phyloP scores from a whole-genome alignment of 2,113 vertebrate species.

The Sardina pilchardus region DNA sequence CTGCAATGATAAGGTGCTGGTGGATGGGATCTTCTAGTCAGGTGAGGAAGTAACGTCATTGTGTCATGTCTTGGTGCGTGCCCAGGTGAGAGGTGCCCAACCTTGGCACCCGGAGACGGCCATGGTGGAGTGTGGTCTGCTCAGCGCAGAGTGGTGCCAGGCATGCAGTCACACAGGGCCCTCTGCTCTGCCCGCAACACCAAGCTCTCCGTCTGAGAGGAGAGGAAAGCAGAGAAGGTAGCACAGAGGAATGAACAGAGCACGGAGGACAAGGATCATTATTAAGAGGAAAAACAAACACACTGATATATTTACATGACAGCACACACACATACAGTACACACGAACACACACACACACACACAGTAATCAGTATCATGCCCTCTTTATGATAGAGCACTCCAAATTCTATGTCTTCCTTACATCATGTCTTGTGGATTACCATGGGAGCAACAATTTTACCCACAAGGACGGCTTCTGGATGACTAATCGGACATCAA shows the following conservation, averaged over 20 bases:
- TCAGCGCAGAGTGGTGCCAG: conserved; percentile 75
- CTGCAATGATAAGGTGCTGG: background rate
- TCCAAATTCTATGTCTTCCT: background rate
- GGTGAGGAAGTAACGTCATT: conserved; percentile 13
- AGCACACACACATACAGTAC: background rate
- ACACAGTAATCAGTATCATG: too few species aligned
- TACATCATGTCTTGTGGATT: background rate
- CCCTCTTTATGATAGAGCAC: too few species aligned
- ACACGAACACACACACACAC: background rate
- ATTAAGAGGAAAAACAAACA: background rate
- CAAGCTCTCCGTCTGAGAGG: conserved; percentile 85
- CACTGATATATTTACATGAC: background rate
- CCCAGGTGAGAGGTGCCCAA: background rate
- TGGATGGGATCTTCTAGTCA: background rate
- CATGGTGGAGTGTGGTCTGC: background rate
- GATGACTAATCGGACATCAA: too few species aligned
- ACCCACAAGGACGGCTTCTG: too few species aligned
- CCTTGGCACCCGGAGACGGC: background rate
- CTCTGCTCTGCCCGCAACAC: conserved; percentile 87
- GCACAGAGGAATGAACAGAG: background rate
- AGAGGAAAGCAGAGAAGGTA: background rate
- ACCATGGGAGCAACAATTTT: too few species aligned
- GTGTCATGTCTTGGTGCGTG: conserved; percentile 3
- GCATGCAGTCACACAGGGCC: conserved; percentile 90
- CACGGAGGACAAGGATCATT: background rate